Percentiles rank a stretch among this genome's conserved stretches.
Conservation (phyloP, 2,888 invertebrate genomes). For the Cerceris ruficornis region DNA sequence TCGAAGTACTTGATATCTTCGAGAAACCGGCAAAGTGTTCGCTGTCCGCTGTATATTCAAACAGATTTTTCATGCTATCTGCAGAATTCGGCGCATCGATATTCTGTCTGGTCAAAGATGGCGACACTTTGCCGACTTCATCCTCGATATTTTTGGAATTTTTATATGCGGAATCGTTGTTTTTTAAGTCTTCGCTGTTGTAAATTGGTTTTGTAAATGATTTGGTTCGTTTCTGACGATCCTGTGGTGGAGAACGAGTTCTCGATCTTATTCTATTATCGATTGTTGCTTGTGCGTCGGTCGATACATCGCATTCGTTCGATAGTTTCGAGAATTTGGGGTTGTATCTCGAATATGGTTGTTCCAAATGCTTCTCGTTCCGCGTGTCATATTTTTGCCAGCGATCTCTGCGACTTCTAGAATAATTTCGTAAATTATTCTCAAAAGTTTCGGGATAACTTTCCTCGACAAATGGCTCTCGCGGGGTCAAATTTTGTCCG, state of each 20-base stretch:
- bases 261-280: slow-evolving; percentile 18
- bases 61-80: no score
- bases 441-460: not conserved
- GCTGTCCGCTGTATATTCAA: no score
- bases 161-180: not conserved
- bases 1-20: no score
- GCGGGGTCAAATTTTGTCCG: not conserved
- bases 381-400: slow-evolving; percentile 1
- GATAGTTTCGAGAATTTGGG: not conserved
- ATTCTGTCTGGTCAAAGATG: not conserved
- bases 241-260: slow-evolving; percentile 18
- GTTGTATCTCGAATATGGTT: not conserved
- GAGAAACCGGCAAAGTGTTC: no score
- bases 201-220: not conserved
- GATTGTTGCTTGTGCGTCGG: not conserved
- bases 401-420: not conserved
- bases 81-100: no score
- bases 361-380: not conserved
- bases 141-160: not conserved
- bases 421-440: not conserved
- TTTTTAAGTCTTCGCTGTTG: not conserved
- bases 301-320: not conserved
- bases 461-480: not conserved
- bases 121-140: not conserved
- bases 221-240: slow-evolving; percentile 8